Conservation (phyloP, 2,113 vertebrate genomes). For the Tragelaphus scriptus region DNA sequence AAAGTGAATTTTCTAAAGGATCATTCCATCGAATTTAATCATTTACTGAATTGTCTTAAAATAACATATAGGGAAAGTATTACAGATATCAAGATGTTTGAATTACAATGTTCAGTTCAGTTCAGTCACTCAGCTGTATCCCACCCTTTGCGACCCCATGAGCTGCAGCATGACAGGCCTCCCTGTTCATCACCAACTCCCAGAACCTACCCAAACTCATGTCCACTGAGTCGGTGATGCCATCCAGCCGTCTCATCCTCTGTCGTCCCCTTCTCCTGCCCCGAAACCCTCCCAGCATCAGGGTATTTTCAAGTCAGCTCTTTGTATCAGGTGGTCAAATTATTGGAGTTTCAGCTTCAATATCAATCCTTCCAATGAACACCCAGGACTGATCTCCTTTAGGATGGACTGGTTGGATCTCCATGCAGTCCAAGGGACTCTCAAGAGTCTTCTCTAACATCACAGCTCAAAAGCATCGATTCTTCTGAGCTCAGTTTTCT, state of each 20-base stretch:
- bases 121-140: background rate
- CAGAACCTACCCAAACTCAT: background rate
- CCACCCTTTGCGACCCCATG: background rate
- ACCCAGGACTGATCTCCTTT: background rate
- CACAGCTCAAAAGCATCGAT: background rate
- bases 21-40: background rate
- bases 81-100: background rate
- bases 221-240: background rate
- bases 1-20: background rate
- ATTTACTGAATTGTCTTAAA: background rate
- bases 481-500: background rate
- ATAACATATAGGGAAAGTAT: background rate
- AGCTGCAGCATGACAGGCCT: accelerated
- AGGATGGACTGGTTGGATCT: background rate
- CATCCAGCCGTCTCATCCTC: background rate
- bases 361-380: background rate
- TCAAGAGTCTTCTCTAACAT: background rate
- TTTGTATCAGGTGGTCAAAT: background rate
- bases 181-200: background rate
- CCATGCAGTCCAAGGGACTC: background rate
- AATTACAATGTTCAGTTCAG: background rate
- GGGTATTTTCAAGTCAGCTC: background rate
- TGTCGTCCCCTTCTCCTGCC: background rate
- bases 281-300: background rate
- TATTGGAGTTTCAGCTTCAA: background rate